Evolutionary conservation across 2,113 vertebrate genomes (phyloP).

Genomic region (Limnothrissa miodon): DNA sequence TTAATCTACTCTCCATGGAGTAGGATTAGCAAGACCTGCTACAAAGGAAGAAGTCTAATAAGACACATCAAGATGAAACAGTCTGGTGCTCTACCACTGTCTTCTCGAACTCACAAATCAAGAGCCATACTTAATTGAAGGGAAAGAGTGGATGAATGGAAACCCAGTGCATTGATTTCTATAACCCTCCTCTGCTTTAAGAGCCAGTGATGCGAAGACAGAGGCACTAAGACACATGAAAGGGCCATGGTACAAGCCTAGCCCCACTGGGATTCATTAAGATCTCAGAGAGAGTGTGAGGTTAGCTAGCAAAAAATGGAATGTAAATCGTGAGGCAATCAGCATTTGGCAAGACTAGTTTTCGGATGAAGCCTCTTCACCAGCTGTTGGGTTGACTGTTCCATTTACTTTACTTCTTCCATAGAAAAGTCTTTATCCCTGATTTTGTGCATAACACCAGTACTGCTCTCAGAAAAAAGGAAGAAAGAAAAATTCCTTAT

Average conservation of each 20-base stretch:
- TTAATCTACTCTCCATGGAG: slow-evolving; percentile 61
- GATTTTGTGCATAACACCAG: neutral
- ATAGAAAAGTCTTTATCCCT: neutral
- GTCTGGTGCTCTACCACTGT: slow-evolving; percentile 29
- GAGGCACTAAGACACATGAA: neutral
- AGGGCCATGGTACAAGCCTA: slow-evolving; percentile 28
- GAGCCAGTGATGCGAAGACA: slow-evolving; percentile 44
- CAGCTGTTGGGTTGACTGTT: slow-evolving; percentile 14
- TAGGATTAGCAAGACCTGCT: slow-evolving; percentile 52
- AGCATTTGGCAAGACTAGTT: slow-evolving; percentile 44
- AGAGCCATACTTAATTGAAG: slow-evolving; percentile 65
- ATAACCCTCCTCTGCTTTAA: slow-evolving; percentile 32
- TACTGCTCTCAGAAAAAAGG: neutral
- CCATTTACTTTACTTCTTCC: slow-evolving; percentile 28
- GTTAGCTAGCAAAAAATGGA: slow-evolving; percentile 44
- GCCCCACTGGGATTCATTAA: slow-evolving; percentile 62
- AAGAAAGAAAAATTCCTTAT: neutral
- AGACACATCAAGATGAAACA: slow-evolving; percentile 53
- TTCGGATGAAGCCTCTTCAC: neutral
- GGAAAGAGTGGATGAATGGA: slow-evolving; percentile 43
- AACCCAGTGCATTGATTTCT: slow-evolving; percentile 55
- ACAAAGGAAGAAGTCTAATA: slow-evolving; percentile 55
- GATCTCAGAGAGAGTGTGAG: slow-evolving; percentile 44
- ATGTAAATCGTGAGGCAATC: slow-evolving; percentile 51
- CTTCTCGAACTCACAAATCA: slow-evolving; percentile 43